Evolutionary conservation across 2,113 vertebrate species (phyloP).

Genomic region (Equus przewalskii): DNA sequence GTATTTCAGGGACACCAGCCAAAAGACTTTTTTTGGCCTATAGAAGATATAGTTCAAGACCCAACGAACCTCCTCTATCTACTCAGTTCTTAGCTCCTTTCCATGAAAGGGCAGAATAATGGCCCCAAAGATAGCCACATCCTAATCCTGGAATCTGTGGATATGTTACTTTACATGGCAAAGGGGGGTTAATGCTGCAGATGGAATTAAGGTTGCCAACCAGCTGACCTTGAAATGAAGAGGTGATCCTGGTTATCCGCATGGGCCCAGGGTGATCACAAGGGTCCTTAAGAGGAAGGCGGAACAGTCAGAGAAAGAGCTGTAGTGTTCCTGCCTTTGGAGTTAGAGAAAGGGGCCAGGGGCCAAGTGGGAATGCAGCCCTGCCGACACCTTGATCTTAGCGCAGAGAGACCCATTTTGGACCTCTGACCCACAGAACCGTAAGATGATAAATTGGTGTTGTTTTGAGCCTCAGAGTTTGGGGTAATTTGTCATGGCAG

Average conservation of each 20-base stretch:
- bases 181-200: too few species aligned
- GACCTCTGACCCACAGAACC: background rate
- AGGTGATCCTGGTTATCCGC: too few species aligned
- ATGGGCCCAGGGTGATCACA: background rate
- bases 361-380: background rate
- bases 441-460: background rate
- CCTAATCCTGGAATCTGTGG: too few species aligned
- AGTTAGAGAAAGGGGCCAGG: background rate
- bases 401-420: too few species aligned
- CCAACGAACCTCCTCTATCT: fast-evolving
- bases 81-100: background rate
- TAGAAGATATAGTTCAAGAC: background rate
- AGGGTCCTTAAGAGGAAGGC: too few species aligned
- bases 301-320: fast-evolving
- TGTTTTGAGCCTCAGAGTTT: too few species aligned
- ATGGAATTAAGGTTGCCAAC: too few species aligned
- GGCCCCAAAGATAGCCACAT: too few species aligned
- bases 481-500: background rate
- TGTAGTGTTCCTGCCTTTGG: fast-evolving
- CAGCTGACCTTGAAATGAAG: too few species aligned
- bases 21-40: background rate
- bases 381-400: background rate
- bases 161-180: too few species aligned
- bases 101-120: too few species aligned
- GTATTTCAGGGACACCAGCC: background rate